Evolutionary conservation across 1,140 invertebrate genomes (phyloP), one percentile per base, ranked within the genome.

Genomic region (Scaptomyza hsui): DNA sequence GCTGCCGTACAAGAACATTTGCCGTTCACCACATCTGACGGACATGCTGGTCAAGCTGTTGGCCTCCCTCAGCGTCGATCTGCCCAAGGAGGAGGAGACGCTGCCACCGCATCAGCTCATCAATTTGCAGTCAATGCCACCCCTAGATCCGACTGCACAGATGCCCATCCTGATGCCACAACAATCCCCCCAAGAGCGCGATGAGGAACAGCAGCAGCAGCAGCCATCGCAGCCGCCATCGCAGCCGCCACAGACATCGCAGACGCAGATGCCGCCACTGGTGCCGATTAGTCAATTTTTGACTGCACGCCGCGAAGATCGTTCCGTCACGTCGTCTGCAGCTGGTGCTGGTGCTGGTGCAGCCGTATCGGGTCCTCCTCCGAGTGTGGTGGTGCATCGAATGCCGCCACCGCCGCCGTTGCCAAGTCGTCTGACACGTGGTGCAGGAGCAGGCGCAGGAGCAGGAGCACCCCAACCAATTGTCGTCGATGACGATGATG

Each of bases 1-100:
- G 95, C 88, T 98, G 16, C 94, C 95, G n/a, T 96, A 96, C 90
- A 95, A 95, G 21, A 95, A 97, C 4, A 94, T 98, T 18, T 94
- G 94, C 59, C 92, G 94, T 9, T 97, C 95, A 78, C 95, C 95
- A 18, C 93, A 96, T 47, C 92, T 98, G 10, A 97, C 96, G 0
- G 97, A 98, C 88, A 95, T 96, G 91, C 92, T 97, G 19, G 91
- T 98, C 16, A 92, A 95, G 67, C 89, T 97, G 13, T 89, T 98
- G 12, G 96, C 96, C 4, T 92, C 96, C 1, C 95, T 97, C 21
- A 97, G 96, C 12, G 92, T 95, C n/a, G 96, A 95, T 24, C 91
- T 97, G 59, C 95, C 95, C 7, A 95, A 96, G 70, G 92, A 90
- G 63, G 80, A 86, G 49, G 75, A 90, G 19, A 48, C 13, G n/a